Base-by-base conservation (phyloP, 2,113 vertebrate genomes). In the Hirundichthys speculiger region DNA sequence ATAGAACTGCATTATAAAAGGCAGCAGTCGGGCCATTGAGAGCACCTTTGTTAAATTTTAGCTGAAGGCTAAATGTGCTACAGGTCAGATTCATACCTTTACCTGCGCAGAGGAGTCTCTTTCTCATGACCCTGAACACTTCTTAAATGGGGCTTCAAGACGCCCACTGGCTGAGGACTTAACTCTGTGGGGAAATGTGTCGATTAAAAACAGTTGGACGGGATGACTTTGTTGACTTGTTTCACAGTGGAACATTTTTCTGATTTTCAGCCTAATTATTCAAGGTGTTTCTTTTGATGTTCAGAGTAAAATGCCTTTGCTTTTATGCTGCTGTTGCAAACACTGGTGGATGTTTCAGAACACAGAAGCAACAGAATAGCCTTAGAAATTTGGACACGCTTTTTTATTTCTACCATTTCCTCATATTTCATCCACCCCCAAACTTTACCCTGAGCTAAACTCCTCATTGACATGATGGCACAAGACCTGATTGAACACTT, bases 1-100 rank as follows among this genome's bases (percentile, higher is more conserved):
- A 71, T 67, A 59, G 76, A 85, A 87, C 76, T 80, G 75, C 56
- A 71, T 75, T 79, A 68, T 85, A 85, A 87, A 83, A 45, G 58
- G 50, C 56, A 46, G 69, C 71, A 74, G 77, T 48, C 74, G 46
- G 55, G 65, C 64, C 41, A 61, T 58, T 70, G 43, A 47, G 39
- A 73, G 80, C 75, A 61, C 49, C 15, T 24, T 48, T 64, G 61
- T 59, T 51, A 63, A 68, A 77, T 63, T 69, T 41, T 64, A 54
- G 56, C 13, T 40, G 34, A 60, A 30, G 58, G 42, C 61, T 18
- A 16, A 75, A 80, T 50, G 67, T 77, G 74, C 68, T 50, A 68
- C 39, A 40, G 62, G 73, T 74, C 79, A 75, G 22, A 54, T 65
- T n/a, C n/a, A n/a, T n/a, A n/a, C n/a, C n/a, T n/a, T n/a, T n/a